A percentile compares a stretch with the other conserved stretches of the same genome.
These are phyloP conservation scores for Brachypteracias leptosomus DNA, from an alignment of 2,113 vertebrate species.

Conservation along the genomic window DNA sequence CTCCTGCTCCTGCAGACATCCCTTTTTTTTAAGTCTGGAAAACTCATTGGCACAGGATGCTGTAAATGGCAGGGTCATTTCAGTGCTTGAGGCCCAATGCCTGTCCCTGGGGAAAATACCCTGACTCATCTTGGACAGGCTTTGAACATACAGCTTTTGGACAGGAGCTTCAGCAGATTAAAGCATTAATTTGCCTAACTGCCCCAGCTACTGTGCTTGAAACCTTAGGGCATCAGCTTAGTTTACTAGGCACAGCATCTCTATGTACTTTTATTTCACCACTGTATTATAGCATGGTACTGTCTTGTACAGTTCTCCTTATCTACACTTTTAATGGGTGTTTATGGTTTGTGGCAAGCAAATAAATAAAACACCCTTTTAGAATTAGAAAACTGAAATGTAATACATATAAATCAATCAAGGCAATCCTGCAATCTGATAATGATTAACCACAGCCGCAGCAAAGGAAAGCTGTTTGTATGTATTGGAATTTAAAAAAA, in stretches of 20 bases:
- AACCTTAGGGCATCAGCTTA: neutral
- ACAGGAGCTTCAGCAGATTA: neutral
- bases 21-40: neutral
- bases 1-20: neutral
- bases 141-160: neutral
- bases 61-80: neutral
- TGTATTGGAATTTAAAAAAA: neutral
- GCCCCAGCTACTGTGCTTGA: neutral
- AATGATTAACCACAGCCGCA: conserved; percentile 43
- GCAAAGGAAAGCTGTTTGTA: neutral
- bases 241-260: neutral
- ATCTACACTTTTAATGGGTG: conserved; percentile 31
- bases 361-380: conserved; percentile 48
- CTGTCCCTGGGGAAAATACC: neutral
- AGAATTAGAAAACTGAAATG: conserved; percentile 44
- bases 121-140: neutral
- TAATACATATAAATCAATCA: conserved; percentile 49
- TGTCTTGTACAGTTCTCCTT: conserved; percentile 24
- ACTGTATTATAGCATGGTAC: neutral
- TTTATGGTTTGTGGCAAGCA: conserved; percentile 63
- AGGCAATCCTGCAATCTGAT: conserved; percentile 36
- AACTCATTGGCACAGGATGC: neutral
- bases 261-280: conserved; percentile 5
- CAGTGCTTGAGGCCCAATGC: neutral
- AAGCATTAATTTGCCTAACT: neutral